phyloP scores from a whole-genome alignment of 2,113 vertebrate genomes.

The Ornithorhynchus anatinus region DNA sequence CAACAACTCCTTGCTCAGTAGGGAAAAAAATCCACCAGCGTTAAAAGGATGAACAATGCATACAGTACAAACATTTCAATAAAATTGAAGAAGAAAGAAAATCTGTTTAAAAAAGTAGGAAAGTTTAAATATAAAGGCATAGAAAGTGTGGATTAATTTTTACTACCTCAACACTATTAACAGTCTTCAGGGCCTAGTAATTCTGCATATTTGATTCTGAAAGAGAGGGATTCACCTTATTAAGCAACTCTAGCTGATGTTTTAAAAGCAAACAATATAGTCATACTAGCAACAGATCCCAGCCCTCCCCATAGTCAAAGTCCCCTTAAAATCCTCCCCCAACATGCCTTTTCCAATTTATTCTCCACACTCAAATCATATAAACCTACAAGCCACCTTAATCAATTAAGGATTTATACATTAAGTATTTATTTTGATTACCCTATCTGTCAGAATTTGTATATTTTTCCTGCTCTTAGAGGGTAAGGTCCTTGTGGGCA shows the following conservation, averaged over 20 bases:
- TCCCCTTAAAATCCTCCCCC: not conserved
- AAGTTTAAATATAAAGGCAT: constrained; percentile 25
- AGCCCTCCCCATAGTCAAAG: not conserved
- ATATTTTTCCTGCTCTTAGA: too few relatives aligned
- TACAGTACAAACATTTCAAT: constrained; percentile 40
- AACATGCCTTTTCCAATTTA: too few relatives aligned
- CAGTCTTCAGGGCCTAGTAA: not conserved
- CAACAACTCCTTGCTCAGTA: constrained; percentile 10
- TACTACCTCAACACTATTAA: not conserved
- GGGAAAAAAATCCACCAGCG: constrained; percentile 8
- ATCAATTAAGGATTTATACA: too few relatives aligned
- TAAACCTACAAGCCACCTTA: too few relatives aligned
- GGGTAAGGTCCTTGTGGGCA: too few relatives aligned
- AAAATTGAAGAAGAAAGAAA: constrained; percentile 56
- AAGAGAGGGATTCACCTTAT: not conserved
- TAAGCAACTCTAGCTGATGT: not conserved
- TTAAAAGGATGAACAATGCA: constrained; percentile 43
- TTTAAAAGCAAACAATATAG: not conserved
- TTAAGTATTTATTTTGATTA: too few relatives aligned
- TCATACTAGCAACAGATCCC: not conserved
- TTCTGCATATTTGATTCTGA: not conserved
- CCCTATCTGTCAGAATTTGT: too few relatives aligned
- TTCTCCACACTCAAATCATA: too few relatives aligned
- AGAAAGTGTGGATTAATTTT: constrained; percentile 25
- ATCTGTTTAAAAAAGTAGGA: constrained; percentile 38